Evolutionary conservation across 2,888 invertebrate species (phyloP), one percentile per base, ranked within the genome.

Genomic region (Acanthosepion lycidas): DNA sequence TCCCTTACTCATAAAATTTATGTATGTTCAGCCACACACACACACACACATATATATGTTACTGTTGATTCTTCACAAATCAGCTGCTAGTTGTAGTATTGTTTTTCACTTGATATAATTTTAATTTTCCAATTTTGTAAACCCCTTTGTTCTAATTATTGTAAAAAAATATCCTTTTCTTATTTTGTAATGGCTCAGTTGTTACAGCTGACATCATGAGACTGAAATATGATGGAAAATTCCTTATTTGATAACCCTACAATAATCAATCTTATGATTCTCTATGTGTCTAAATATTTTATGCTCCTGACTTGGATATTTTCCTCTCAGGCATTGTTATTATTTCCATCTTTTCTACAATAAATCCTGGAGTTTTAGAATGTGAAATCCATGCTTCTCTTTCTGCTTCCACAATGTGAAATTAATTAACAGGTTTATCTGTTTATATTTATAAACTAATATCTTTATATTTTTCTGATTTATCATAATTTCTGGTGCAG

Each of bases 331-430:
- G 33, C 33, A 18, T 78, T 64, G 33, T 78, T 33, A n/a, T 78
- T n/a, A 78, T n/a, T 78, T 78, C n/a, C 78, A 78, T 78, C n/a
- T 78, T 78, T 78, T 78, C 78, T 78, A 78, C 78, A 78, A 78
- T 59, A 20, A 78, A 78, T 78, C 18, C 33, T 78, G 15, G n/a
- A 78, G n/a, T 78, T 78, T 78, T 78, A 78, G 78, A n/a, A n/a
- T 33, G 59, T 78, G 33, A 59, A 59, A 59, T 59, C 78, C 8
- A n/a, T 18, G 9, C n/a, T n/a, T 78, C n/a, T 78, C 12, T n/a
- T 78, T 78, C 78, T 78, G n/a, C 33, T 78, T 78, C 1, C n/a
- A 78, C 26, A 78, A 78, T 78, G 33, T 78, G n/a, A n/a, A 78
- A 33, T 78, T 78, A 78, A 78, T 78, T 78, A 78, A 78, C 12